Percentiles rank a stretch among this genome's conserved stretches.
Conservation (phyloP, 2,888 invertebrate genomes). For the Rotaria magnacalcarata region DNA sequence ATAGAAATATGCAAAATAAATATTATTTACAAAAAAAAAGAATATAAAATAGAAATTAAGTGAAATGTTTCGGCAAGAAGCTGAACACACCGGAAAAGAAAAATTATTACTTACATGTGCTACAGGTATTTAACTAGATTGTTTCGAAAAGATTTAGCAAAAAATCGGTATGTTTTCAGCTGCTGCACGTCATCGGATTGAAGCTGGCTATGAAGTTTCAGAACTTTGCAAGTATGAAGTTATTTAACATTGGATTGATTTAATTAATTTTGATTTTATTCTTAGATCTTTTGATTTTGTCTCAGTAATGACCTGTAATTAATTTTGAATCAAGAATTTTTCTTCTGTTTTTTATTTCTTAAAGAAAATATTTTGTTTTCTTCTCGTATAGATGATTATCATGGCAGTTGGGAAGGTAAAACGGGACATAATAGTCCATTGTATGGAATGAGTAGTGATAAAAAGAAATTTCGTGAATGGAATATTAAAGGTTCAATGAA, state of each 20-base stretch:
- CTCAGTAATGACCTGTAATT: slow-evolving; percentile 21
- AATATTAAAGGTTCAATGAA: slow-evolving; percentile 35
- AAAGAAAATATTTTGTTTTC: background rate
- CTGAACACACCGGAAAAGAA: slow-evolving; percentile 41
- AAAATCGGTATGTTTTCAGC: background rate
- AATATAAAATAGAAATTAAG: slow-evolving; percentile 38
- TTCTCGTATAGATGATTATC: slow-evolving; percentile 17
- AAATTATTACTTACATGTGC: slow-evolving; percentile 43
- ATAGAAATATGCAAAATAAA: too few species aligned
- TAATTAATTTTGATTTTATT: background rate
- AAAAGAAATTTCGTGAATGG: slow-evolving; percentile 42
- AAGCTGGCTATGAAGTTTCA: slow-evolving; percentile 45
- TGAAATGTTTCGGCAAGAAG: slow-evolving; percentile 43
- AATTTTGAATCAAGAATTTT: background rate
- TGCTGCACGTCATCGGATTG: slow-evolving; percentile 45
- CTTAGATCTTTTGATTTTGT: slow-evolving; percentile 37
- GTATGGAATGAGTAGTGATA: slow-evolving; percentile 39
- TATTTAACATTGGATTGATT: background rate
- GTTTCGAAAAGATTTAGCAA: background rate
- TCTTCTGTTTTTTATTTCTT: too few species aligned
- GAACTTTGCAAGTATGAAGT: slow-evolving; percentile 42
- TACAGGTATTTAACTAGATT: background rate
- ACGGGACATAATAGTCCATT: slow-evolving; percentile 46
- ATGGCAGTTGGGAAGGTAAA: slow-evolving; percentile 42
- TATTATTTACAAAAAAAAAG: background rate